Percentiles rank a stretch among this genome's conserved stretches.
Conservation (phyloP, 2,888 invertebrate genomes). For the Drosophila testacea region DNA sequence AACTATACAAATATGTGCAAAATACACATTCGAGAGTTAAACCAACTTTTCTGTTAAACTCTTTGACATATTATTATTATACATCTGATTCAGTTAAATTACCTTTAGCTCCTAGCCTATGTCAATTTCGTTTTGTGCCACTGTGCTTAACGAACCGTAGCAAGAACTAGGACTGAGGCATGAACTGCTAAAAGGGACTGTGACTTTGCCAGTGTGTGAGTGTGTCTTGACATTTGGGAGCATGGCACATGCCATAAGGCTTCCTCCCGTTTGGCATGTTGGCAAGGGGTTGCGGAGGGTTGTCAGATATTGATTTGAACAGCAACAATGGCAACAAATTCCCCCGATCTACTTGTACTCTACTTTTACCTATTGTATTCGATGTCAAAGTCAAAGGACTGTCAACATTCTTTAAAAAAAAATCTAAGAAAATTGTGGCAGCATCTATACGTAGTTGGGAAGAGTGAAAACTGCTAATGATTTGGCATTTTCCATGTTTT, state of each 20-base stretch:
- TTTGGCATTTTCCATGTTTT: constrained; percentile 26
- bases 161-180: constrained; percentile 15
- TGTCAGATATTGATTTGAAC: constrained; percentile 61
- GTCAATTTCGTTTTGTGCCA: constrained; percentile 46
- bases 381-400: constrained; percentile 15
- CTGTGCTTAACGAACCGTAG: constrained; percentile 60
- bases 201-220: constrained; percentile 13
- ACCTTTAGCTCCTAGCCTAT: constrained; percentile 40
- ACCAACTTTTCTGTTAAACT: not conserved
- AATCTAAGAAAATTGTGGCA: not conserved
- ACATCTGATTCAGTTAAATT: constrained; percentile 20
- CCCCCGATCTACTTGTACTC: constrained; percentile 9
- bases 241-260: constrained; percentile 52
- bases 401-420: not conserved
- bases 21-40: not conserved
- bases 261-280: constrained; percentile 26
- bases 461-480: constrained; percentile 28
- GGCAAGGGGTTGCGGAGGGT: not conserved
- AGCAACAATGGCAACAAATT: constrained; percentile 40
- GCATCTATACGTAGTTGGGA: not conserved
- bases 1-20: not conserved
- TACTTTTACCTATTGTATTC: constrained; percentile 7
- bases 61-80: constrained; percentile 10
- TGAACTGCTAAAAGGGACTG: not conserved
- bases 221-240: constrained; percentile 14